A percentile compares a stretch with the other conserved stretches of the same genome.
Conservation (phyloP, 1,140 invertebrate genomes). For the Notospermus geniculatus region DNA sequence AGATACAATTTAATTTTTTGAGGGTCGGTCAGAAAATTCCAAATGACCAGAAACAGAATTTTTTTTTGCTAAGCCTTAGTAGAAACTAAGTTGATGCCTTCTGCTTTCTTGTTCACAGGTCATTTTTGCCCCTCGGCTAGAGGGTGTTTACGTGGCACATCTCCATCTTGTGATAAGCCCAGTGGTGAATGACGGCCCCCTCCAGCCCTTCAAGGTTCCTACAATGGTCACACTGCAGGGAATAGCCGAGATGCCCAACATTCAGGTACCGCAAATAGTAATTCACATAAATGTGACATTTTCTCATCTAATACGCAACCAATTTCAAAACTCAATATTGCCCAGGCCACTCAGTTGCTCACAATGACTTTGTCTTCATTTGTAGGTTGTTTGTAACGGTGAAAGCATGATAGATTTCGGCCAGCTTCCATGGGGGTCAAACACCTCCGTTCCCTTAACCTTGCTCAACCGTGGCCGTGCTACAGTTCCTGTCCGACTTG, state of each 20-base stretch:
- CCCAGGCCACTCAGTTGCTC: too few relatives aligned
- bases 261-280: too few relatives aligned
- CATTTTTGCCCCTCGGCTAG: constrained; percentile 32
- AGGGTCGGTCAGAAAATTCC: too few relatives aligned
- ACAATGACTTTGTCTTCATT: constrained; percentile 1
- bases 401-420: constrained; percentile 29
- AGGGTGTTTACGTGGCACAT: constrained; percentile 32
- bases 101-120: too few relatives aligned
- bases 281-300: too few relatives aligned
- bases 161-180: constrained; percentile 25
- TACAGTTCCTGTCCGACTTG: constrained; percentile 31
- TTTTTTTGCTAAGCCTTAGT: too few relatives aligned
- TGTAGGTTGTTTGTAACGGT: constrained; percentile 9
- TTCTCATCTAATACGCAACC: too few relatives aligned
- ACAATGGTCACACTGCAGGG: constrained; percentile 29
- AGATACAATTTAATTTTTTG: too few relatives aligned
- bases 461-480: constrained; percentile 32
- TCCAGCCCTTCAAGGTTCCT: constrained; percentile 12
- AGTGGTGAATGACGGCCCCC: constrained; percentile 20
- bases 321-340: too few relatives aligned
- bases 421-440: constrained; percentile 31
- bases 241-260: constrained; percentile 33
- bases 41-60: too few relatives aligned
- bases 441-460: constrained; percentile 23
- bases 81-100: too few relatives aligned